phyloP scores from a whole-genome alignment of 2,797 vertebrate species.

The Poeciliopsis presidionis region DNA sequence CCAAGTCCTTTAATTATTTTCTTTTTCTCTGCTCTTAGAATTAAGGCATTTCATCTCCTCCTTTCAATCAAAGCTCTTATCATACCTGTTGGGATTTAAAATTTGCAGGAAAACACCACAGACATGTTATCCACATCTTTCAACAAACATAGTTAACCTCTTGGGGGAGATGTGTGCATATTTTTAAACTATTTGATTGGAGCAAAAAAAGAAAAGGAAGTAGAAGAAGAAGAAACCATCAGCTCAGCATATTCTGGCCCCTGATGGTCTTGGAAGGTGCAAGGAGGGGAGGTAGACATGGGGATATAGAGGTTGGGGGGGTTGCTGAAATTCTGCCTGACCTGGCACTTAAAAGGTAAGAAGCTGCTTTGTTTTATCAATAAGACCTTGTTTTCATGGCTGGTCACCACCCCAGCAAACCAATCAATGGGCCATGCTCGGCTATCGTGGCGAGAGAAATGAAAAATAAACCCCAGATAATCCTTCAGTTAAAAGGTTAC shows the following conservation, averaged over 20 bases:
- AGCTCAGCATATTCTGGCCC: constrained; percentile 62
- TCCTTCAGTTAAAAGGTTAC: constrained; percentile 99
- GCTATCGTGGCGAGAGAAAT: constrained; percentile 97
- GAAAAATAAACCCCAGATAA: constrained; percentile 99
- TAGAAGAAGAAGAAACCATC: constrained; percentile 18
- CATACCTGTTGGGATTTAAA: constrained; percentile 61
- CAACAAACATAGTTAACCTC: constrained; percentile 71
- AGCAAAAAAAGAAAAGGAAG: constrained; percentile 40
- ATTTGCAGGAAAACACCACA: constrained; percentile 53
- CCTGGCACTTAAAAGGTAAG: constrained; percentile 75
- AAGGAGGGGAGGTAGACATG: background rate
- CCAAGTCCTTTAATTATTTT: constrained; percentile 5
- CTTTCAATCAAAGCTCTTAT: constrained; percentile 38
- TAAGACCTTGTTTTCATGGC: constrained; percentile 96
- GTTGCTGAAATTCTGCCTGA: constrained; percentile 71
- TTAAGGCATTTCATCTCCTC: constrained; percentile 31
- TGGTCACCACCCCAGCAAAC: constrained; percentile 97
- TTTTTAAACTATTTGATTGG: constrained; percentile 75
- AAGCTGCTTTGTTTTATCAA: constrained; percentile 88
- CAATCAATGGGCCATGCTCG: constrained; percentile 99
- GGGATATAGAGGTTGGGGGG: constrained; percentile 3
- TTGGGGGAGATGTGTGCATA: constrained; percentile 63
- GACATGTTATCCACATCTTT: constrained; percentile 61
- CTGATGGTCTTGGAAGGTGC: constrained; percentile 45
- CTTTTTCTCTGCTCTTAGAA: constrained; percentile 32